A percentile compares a stretch with the other conserved stretches of the same genome.
phyloP scores from a whole-genome alignment of 2,113 vertebrate genomes.

The Phaethon lepturus region DNA sequence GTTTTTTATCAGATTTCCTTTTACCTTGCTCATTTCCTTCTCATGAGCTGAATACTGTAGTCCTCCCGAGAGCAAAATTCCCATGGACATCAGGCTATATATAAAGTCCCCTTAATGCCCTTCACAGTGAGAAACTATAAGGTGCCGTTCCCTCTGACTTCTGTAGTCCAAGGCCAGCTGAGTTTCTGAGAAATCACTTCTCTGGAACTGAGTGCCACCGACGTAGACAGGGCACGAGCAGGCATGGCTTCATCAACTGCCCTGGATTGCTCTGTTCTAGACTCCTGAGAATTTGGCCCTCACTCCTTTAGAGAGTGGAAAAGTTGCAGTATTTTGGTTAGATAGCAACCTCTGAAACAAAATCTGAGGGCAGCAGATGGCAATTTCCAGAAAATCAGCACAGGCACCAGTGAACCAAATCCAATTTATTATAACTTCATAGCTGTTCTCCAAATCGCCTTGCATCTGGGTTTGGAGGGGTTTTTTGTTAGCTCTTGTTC shows the following conservation, averaged over 20 bases:
- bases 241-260: not conserved
- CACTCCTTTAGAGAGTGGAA: not conserved
- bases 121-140: not conserved
- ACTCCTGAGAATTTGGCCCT: not conserved
- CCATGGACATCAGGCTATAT: not conserved
- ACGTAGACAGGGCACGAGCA: not conserved
- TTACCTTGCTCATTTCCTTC: conserved; percentile 29
- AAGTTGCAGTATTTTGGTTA: not conserved
- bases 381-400: not conserved
- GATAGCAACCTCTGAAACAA: not conserved
- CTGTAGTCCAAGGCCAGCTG: not conserved
- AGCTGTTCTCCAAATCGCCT: not conserved
- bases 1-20: conserved; percentile 11
- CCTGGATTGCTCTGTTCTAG: not conserved
- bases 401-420: not conserved
- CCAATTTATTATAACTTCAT: not conserved
- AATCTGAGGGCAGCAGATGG: not conserved
- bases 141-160: not conserved
- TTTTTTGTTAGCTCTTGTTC: not conserved
- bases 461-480: not conserved
- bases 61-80: not conserved
- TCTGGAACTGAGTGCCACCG: not conserved
- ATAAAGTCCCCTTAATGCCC: not conserved
- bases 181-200: not conserved
- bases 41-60: not conserved